Evolutionary conservation across 2,888 invertebrate genomes (phyloP).

Genomic region (Maniola hyperantus): DNA sequence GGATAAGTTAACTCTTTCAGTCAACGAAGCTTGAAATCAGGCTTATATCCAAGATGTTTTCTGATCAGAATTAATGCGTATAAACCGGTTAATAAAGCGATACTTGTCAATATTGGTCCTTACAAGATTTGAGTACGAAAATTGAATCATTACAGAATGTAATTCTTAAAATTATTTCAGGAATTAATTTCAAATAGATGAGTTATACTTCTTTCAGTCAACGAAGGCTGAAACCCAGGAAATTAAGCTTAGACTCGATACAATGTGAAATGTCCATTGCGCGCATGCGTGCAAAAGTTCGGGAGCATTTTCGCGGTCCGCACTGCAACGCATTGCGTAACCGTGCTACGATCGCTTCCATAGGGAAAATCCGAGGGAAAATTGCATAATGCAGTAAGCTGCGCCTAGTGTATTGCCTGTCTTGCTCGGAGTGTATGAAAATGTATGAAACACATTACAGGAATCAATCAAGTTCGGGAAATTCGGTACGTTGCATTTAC

Average conservation of each 20-base stretch:
- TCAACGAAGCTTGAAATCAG: neutral
- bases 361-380: conserved; percentile 14
- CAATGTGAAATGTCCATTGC: neutral
- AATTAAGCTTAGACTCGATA: neutral
- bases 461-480: neutral
- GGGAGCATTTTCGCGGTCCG: conserved; percentile 9
- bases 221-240: neutral
- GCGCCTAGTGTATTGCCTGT: conserved; percentile 10
- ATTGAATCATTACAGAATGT: too few relatives aligned
- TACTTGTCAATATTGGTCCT: too few relatives aligned
- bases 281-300: conserved; percentile 9
- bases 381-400: conserved; percentile 7
- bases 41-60: too few relatives aligned
- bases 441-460: conserved; percentile 2
- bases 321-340: conserved; percentile 20
- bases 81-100: too few relatives aligned
- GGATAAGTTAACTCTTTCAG: too few relatives aligned
- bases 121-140: too few relatives aligned
- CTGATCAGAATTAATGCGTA: too few relatives aligned
- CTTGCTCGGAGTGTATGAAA: conserved; percentile 9
- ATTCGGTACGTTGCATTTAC: conserved; percentile 2
- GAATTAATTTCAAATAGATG: too few relatives aligned
- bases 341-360: conserved; percentile 6
- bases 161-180: too few relatives aligned
- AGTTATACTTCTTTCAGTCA: neutral